Evolutionary conservation across 1,140 invertebrate genomes (phyloP).

Genomic region (Drosophila leontia): DNA sequence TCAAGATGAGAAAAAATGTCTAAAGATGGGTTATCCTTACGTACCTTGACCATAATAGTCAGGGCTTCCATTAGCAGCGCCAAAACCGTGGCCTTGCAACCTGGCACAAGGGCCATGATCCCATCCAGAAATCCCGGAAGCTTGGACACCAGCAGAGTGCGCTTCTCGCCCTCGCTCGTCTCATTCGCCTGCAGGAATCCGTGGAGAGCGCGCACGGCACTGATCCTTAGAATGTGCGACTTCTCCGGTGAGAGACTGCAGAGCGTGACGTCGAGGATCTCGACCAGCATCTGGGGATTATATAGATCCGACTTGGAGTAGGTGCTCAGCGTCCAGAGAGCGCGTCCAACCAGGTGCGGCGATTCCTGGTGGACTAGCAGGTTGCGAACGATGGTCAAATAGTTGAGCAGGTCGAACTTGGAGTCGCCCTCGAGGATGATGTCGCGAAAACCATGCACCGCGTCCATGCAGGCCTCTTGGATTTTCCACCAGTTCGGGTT

Average conservation of each 20-base stretch:
- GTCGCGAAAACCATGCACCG: constrained; percentile 87
- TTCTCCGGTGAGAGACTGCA: constrained; percentile 76
- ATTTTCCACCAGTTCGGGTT: constrained; percentile 91
- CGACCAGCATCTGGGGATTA: constrained; percentile 77
- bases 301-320: constrained; percentile 86
- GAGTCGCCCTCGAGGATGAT: constrained; percentile 87
- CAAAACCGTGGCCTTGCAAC: constrained; percentile 87
- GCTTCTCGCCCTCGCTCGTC: constrained; percentile 68
- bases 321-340: constrained; percentile 89
- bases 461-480: constrained; percentile 90
- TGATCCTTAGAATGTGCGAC: constrained; percentile 73
- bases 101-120: constrained; percentile 79
- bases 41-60: constrained; percentile 88
- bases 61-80: constrained; percentile 89
- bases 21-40: constrained; percentile 23
- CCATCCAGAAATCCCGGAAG: constrained; percentile 75
- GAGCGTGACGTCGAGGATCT: constrained; percentile 73
- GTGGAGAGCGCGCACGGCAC: constrained; percentile 71
- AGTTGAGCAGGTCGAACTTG: constrained; percentile 89
- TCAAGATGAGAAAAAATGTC: background rate
- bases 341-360: constrained; percentile 90
- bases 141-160: constrained; percentile 68
- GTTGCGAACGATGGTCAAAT: constrained; percentile 87
- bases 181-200: constrained; percentile 87
- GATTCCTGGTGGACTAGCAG: constrained; percentile 75